These are phyloP conservation scores for Eriosoma lanigerum DNA, from an alignment of 1,140 invertebrate species.

Conservation along the genomic window DNA sequence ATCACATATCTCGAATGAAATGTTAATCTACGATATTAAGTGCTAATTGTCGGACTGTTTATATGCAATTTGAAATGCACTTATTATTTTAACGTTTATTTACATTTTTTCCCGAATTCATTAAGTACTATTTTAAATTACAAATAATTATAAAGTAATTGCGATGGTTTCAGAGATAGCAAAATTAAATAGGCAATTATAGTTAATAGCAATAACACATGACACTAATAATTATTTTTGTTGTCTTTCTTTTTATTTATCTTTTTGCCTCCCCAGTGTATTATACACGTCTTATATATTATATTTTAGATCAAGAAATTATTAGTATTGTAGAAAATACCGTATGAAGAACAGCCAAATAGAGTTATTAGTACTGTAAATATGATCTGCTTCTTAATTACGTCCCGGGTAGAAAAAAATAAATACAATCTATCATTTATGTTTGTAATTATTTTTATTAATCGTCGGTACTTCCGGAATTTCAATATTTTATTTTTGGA, in stretches of 20 bases:
- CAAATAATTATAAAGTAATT: not conserved
- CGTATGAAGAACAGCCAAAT: conserved; percentile 16
- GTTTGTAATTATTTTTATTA: conserved; percentile 21
- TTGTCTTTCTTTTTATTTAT: not conserved
- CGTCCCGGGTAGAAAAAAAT: not conserved
- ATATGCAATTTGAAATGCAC: not conserved
- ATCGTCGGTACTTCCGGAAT: conserved; percentile 29
- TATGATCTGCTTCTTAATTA: conserved; percentile 11
- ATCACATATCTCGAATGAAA: no score
- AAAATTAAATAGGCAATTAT: not conserved
- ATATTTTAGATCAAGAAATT: not conserved
- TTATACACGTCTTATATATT: not conserved
- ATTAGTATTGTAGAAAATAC: not conserved
- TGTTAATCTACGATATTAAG: no score
- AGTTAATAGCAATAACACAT: not conserved
- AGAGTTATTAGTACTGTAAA: conserved; percentile 30
- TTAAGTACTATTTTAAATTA: not conserved
- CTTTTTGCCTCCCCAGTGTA: not conserved
- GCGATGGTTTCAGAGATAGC: not conserved
- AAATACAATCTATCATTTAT: not conserved
- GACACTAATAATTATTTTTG: not conserved
- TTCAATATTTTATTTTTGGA: not conserved
- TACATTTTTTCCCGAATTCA: not conserved
- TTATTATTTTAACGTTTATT: not conserved
- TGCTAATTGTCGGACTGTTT: no score